Evolutionary conservation across 1,140 invertebrate genomes (phyloP).

Genomic region (Saccostrea echinata): DNA sequence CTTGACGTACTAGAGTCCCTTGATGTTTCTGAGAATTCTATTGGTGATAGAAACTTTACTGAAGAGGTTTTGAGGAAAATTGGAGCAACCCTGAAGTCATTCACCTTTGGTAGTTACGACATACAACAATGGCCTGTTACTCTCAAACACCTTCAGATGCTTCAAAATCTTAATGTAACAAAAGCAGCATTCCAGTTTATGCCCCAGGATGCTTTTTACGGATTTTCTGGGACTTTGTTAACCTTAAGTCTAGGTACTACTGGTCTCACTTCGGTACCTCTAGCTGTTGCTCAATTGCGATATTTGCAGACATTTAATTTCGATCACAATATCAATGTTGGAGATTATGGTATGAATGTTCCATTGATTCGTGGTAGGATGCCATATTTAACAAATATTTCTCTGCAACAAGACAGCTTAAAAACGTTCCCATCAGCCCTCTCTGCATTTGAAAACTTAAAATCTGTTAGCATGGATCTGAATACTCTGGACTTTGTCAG

Average conservation of each 20-base stretch:
- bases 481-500: conserved; percentile 56
- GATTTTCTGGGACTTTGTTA: conserved; percentile 51
- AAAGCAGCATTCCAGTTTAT: conserved; percentile 34
- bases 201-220: conserved; percentile 50
- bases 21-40: conserved; percentile 46
- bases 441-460: conserved; percentile 45
- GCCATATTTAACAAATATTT: conserved; percentile 42
- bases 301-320: conserved; percentile 50
- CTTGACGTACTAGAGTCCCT: conserved; percentile 41
- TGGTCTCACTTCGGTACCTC: conserved; percentile 42
- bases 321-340: conserved; percentile 50
- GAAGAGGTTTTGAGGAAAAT: conserved; percentile 45
- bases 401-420: conserved; percentile 49
- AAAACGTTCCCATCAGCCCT: conserved; percentile 50
- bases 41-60: conserved; percentile 3
- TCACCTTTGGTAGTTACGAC: conserved; percentile 45
- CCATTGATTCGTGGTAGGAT: conserved; percentile 47
- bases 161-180: conserved; percentile 48
- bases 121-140: conserved; percentile 48
- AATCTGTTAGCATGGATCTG: conserved; percentile 42
- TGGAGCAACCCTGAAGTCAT: conserved; percentile 31
- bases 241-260: conserved; percentile 47
- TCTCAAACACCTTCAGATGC: conserved; percentile 44
- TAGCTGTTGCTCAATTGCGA: conserved; percentile 44
- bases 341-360: conserved; percentile 53